Percentiles rank a stretch among this genome's conserved stretches.
These are phyloP conservation scores for Desmodus rotundus DNA, from an alignment of 2,113 vertebrate species.

Conservation along the genomic window DNA sequence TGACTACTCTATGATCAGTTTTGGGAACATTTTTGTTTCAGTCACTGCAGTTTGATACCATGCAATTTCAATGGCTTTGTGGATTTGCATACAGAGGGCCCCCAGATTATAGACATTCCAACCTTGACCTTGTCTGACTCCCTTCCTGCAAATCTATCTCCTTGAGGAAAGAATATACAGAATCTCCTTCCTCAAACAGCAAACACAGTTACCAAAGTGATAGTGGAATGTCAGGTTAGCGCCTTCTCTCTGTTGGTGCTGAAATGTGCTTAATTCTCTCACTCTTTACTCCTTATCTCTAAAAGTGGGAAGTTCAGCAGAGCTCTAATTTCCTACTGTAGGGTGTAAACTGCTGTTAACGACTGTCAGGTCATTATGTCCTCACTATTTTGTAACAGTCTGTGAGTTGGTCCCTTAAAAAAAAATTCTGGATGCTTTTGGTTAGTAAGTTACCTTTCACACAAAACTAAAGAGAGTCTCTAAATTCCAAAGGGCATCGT, in stretches of 20 bases:
- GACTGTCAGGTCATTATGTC: neutral
- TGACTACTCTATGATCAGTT: neutral
- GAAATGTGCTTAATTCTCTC: slow-evolving; percentile 20
- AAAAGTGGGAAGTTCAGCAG: neutral
- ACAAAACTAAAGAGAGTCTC: slow-evolving; percentile 64
- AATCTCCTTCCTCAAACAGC: neutral
- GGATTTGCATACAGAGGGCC: neutral
- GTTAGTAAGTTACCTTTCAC: slow-evolving; percentile 49
- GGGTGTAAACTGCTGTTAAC: slow-evolving; percentile 8
- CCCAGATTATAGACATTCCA: neutral
- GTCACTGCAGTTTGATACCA: neutral
- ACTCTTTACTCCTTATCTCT: neutral
- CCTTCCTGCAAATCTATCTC: neutral
- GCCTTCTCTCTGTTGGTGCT: slow-evolving; percentile 8
- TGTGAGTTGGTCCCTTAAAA: neutral
- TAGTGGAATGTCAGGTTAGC: neutral
- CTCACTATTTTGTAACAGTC: slow-evolving; percentile 10
- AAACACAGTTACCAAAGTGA: neutral
- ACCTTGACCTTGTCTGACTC: neutral
- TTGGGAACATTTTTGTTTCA: neutral
- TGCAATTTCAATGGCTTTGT: neutral
- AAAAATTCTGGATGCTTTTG: slow-evolving; percentile 6
- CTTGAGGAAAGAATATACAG: neutral
- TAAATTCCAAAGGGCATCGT: slow-evolving; percentile 73
- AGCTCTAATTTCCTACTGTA: neutral